These are phyloP conservation scores for Cetoscarus ocellatus DNA, from an alignment of 2,797 vertebrate species.

Conservation along the genomic window DNA sequence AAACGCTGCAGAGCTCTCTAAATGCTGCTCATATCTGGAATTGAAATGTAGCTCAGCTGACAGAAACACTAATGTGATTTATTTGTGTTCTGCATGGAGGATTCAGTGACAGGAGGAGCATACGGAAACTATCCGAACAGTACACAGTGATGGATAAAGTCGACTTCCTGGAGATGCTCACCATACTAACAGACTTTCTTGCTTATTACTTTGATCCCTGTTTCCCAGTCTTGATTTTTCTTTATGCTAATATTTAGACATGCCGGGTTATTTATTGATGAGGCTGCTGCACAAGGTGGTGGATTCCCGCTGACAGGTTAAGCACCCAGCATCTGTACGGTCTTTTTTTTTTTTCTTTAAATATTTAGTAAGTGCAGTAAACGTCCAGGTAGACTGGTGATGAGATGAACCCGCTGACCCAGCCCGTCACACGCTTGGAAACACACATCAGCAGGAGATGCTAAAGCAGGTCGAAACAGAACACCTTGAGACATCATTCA, in stretches of 20 bases:
- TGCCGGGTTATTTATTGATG: slow-evolving; percentile 57
- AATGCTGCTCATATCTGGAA: slow-evolving; percentile 44
- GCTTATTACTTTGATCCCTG: slow-evolving; percentile 58
- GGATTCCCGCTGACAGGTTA: slow-evolving; percentile 51
- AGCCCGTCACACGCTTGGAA: slow-evolving; percentile 42
- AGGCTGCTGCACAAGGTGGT: slow-evolving; percentile 35
- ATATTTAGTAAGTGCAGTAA: slow-evolving; percentile 32
- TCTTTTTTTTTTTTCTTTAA: slow-evolving; percentile 6
- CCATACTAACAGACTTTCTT: slow-evolving; percentile 32
- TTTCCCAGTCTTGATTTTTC: slow-evolving; percentile 18
- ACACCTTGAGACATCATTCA: slow-evolving; percentile 55
- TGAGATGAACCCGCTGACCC: slow-evolving; percentile 31
- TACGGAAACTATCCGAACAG: slow-evolving; percentile 24
- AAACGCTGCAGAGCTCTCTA: neutral
- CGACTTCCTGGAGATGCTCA: slow-evolving; percentile 27
- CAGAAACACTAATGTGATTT: slow-evolving; percentile 71
- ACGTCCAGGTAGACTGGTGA: slow-evolving; percentile 42
- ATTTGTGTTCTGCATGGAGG: slow-evolving; percentile 62
- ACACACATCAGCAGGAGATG: slow-evolving; percentile 52
- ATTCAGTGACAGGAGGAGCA: slow-evolving; percentile 51
- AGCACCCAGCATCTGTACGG: slow-evolving; percentile 33
- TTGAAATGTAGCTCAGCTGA: slow-evolving; percentile 51
- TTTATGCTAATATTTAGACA: slow-evolving; percentile 56
- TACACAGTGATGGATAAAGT: slow-evolving; percentile 38
- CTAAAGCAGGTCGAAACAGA: slow-evolving; percentile 61